Evolutionary conservation across 2,113 vertebrate genomes (phyloP), one percentile per base, ranked within the genome.

Genomic region (Saccopteryx leptura): DNA sequence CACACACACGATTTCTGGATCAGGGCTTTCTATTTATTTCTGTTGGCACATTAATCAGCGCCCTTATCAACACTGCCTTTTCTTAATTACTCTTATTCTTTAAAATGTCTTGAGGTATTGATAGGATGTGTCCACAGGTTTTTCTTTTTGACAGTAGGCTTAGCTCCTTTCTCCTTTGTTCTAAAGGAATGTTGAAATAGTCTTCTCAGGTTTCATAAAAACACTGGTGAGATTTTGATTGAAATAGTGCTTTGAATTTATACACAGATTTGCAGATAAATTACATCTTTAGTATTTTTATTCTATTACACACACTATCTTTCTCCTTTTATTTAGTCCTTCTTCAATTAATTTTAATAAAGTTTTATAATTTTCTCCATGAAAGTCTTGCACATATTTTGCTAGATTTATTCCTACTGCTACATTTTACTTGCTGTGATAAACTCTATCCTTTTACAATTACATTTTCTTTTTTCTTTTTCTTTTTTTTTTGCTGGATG

Each of bases 341-440:
- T 90, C 50, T 81, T 93, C 90, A 90, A 65, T 68, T 63, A 84
- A 12, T 81, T 93, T 78, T 61, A 80, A 74, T 87, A 91, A 81
- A 83, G n/a, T 90, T 88, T 84, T 92, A 75, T 83, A 74, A 95
- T 92, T 95, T 92, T 83, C 50, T 88, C 46, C 63, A 60, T 90
- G 83, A 91, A 93, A 87, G 19, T 26, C 65, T 79, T 91, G 5
- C 24, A 81, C 46, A 46, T 54, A 48, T 68, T 78, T 80, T 52
- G 14, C 65, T 50, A 78, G 14, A 91, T 93, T 91, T 91, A 81
- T 68, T 93, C 54, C 50, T 68, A 31, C 33, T 72, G 31, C 18
- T 89, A 58, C 9, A 86, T 86, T 91, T 93, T 89, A 69, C 74
- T 86, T 89, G 12, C 54, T 61, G 81, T 5, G 84, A 9, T 81